These are phyloP conservation scores for Malurus elegans DNA, from an alignment of 2,113 vertebrate genomes.

Conservation along the genomic window DNA sequence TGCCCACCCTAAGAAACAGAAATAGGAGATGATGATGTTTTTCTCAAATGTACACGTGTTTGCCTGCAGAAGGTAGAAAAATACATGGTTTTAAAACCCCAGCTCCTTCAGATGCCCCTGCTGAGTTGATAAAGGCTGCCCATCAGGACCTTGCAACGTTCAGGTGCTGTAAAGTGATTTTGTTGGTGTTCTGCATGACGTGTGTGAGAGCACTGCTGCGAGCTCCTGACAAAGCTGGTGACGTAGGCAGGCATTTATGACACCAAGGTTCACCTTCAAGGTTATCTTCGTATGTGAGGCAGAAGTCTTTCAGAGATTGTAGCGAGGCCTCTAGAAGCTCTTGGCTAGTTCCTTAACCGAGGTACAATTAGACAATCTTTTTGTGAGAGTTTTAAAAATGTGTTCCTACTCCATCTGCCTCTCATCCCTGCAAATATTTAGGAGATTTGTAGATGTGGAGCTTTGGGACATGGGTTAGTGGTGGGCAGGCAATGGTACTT, in stretches of 20 bases:
- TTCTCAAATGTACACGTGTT: not conserved
- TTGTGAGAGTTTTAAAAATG: not conserved
- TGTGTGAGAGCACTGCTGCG: not conserved
- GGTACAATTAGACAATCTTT: not conserved
- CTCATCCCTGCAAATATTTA: not conserved
- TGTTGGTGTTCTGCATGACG: not conserved
- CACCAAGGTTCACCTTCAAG: not conserved
- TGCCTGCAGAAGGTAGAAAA: not conserved
- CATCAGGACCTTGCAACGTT: not conserved
- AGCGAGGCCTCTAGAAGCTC: not conserved
- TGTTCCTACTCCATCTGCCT: not conserved
- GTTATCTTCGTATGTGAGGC: not conserved
- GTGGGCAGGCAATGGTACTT: not conserved
- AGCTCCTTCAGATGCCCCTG: not conserved
- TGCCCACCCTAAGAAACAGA: not conserved
- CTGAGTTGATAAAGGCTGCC: not conserved
- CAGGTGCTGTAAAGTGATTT: not conserved
- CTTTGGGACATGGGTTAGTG: not conserved
- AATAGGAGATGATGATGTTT: not conserved
- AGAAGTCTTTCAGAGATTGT: not conserved
- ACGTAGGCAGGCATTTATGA: not conserved
- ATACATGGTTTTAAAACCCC: accelerated
- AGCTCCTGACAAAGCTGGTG: not conserved
- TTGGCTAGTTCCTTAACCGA: not conserved
- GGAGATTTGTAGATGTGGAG: not conserved